Evolutionary conservation across 2,113 vertebrate genomes (phyloP).

Genomic region (Paedocypris sp.): DNA sequence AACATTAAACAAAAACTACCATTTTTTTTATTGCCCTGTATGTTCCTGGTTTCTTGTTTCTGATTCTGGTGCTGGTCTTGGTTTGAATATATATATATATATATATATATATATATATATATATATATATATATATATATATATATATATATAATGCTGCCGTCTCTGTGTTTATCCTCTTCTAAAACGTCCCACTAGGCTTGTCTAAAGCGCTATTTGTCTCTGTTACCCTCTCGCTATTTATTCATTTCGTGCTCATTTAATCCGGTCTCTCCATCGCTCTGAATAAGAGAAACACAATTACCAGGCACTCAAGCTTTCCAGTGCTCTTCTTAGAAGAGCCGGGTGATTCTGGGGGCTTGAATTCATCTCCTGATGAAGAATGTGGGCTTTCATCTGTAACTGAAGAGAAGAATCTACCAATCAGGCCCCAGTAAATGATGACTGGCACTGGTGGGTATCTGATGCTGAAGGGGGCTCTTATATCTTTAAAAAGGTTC

Average conservation of each 20-base stretch:
- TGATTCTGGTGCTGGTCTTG: too few species aligned
- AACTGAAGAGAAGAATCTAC: background rate
- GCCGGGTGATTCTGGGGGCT: background rate
- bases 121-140: too few species aligned
- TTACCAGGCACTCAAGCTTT: conserved; percentile 4
- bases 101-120: too few species aligned
- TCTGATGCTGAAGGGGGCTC: background rate
- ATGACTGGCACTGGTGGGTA: background rate
- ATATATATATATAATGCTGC: background rate
- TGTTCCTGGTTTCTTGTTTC: too few species aligned
- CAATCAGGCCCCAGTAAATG: background rate
- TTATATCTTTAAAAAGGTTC: background rate
- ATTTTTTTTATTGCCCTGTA: too few species aligned
- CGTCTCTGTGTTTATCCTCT: background rate
- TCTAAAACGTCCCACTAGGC: background rate
- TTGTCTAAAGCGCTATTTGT: background rate
- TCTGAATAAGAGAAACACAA: conserved; percentile 2
- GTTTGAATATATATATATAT: too few species aligned
- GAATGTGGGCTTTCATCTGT: background rate
- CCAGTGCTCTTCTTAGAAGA: background rate
- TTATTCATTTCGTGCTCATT: conserved; percentile 1
- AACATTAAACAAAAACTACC: too few species aligned
- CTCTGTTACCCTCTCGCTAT: background rate
- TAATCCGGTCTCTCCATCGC: conserved; percentile 1
- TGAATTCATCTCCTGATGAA: background rate